These are phyloP conservation scores for Eilema caniola DNA, from an alignment of 2,888 invertebrate species.

Conservation along the genomic window DNA sequence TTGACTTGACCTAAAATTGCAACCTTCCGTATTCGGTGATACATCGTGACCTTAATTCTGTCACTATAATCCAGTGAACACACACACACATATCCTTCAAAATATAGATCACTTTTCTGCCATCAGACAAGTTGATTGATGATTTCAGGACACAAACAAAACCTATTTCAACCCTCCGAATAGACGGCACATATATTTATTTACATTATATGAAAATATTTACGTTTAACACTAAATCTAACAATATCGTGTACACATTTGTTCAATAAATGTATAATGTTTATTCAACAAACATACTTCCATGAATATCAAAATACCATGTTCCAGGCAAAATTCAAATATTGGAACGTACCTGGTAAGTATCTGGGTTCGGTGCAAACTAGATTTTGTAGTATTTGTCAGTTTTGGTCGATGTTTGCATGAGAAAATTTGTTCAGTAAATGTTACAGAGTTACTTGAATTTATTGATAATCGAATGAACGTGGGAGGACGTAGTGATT, in stretches of 20 bases:
- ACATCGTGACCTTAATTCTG: conserved; percentile 1
- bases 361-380: conserved; percentile 57
- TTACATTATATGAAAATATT: conserved; percentile 16
- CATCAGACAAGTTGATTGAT: conserved; percentile 12
- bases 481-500: not conserved
- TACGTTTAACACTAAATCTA: conserved; percentile 2
- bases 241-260: conserved; percentile 11
- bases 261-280: conserved; percentile 11
- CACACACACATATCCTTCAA: not conserved
- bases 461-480: conserved; percentile 35
- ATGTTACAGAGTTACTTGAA: conserved; percentile 27
- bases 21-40: not conserved
- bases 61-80: not conserved
- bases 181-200: conserved; percentile 10
- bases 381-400: conserved; percentile 60
- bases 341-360: conserved; percentile 53
- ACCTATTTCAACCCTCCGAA: conserved; percentile 6
- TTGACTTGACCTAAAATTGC: not conserved
- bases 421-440: conserved; percentile 35
- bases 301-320: conserved; percentile 47
- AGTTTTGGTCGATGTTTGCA: conserved; percentile 48
- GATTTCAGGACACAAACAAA: conserved; percentile 14
- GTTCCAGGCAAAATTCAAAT: conserved; percentile 55
- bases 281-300: conserved; percentile 40
- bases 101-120: not conserved